Evolutionary conservation across 2,888 invertebrate genomes (phyloP), one percentile per base, ranked within the genome.

Genomic region (Diarsia mendica): DNA sequence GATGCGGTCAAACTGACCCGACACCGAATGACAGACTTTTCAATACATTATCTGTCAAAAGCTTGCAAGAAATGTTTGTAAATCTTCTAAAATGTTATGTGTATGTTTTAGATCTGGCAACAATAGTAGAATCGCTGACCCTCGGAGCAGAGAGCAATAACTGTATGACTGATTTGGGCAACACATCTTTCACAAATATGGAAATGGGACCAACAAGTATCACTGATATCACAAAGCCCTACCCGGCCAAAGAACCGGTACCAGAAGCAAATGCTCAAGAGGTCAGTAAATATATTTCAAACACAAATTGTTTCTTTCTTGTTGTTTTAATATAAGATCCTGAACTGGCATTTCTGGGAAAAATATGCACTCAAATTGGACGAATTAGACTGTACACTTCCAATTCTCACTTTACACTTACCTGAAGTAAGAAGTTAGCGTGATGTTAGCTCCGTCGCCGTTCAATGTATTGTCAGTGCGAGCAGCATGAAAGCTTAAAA

Each of bases 81-180:
- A 0, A 44, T 44, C 58, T 13, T 58, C 28, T 15, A 58, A 53
- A 60, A 60, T 55, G 23, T n/a, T 39, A 23, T 48, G 15, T 61
- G 0, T 72, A 73, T 72, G 20, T 93, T 71, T 90, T 95, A 95
- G 98, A 98, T 96, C 96, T 98, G 88, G 98, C 98, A 6, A 98
- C 98, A 51, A 98, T 98, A 89, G 98, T 98, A 18, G 98, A 98
- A 94, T 98, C 98, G 81, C 94, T 98, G 66, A 97, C 98, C 1
- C 96, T 98, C 18, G 97, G 97, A 51, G 97, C 97, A 48, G 97
- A 97, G 85, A 96, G 96, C 87, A 97, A 97, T 89, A 97, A 97
- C 88, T 97, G 97, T 88, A 96, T 97, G 89, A 91, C 96, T 0
- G 94, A 97, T 77, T 89, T 96, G 84, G 93, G 94, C 86, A 94